Conservation (phyloP, 2,888 invertebrate species). For the Nomada goodeniana region DNA sequence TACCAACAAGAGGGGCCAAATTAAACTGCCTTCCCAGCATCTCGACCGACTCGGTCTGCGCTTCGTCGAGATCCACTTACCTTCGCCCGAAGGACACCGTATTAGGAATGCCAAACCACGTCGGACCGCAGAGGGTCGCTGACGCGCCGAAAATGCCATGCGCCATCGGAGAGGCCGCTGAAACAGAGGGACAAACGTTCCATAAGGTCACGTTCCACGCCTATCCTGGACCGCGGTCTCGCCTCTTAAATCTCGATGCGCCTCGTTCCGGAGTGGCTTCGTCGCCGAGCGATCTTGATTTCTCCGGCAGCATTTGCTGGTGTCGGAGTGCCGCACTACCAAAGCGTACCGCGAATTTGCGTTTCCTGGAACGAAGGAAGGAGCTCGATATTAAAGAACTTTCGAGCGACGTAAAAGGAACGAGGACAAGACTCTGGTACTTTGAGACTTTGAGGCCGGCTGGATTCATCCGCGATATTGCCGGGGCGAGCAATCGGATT, state of each 20-base stretch:
- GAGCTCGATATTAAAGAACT: conserved; percentile 1
- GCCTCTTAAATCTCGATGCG: no score
- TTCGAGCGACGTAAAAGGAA: background rate
- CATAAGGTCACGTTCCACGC: no score
- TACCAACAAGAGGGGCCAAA: conserved; percentile 12
- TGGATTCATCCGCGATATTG: background rate
- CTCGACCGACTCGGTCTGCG: conserved; percentile 21
- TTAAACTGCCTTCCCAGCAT: conserved; percentile 40
- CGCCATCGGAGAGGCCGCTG: no score
- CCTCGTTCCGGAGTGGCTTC: no score
- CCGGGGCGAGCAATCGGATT: background rate
- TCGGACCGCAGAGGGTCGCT: no score
- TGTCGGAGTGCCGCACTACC: background rate
- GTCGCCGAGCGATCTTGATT: background rate
- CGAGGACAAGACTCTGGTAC: background rate
- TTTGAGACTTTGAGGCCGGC: background rate
- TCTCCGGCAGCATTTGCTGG: background rate
- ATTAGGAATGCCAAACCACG: no score
- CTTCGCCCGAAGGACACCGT: background rate
- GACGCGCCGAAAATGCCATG: no score
- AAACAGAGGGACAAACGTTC: no score
- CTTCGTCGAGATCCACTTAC: conserved; percentile 28
- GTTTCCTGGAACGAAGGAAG: background rate
- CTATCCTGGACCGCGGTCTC: no score
- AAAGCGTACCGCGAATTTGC: background rate